phyloP scores from a whole-genome alignment of 2,113 vertebrate genomes.

The Narcine bancroftii region DNA sequence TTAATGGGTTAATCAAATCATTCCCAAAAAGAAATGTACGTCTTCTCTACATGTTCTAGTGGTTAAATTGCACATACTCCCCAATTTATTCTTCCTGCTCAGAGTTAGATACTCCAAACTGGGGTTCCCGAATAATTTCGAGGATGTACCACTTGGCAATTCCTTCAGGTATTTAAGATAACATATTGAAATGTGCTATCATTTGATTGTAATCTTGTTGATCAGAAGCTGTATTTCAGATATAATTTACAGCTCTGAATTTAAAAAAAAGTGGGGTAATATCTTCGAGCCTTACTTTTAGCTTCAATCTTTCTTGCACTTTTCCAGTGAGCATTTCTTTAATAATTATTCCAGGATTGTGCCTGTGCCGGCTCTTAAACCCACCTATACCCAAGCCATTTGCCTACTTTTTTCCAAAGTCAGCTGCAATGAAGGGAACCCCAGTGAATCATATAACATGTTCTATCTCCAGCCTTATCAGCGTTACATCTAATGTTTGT shows the following conservation, averaged over 20 bases:
- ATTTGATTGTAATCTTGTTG: neutral
- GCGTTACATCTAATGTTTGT: too few species aligned
- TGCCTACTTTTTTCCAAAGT: neutral
- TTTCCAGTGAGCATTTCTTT: neutral
- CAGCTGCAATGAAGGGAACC: too few species aligned
- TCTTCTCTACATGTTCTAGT: neutral
- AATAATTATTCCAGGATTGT: neutral
- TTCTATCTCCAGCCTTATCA: too few species aligned
- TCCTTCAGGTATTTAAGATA: neutral
- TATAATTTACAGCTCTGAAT: neutral
- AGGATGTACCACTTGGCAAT: neutral
- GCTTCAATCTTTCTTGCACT: neutral
- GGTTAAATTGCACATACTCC: too few species aligned
- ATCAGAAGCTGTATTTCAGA: neutral
- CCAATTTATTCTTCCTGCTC: neutral
- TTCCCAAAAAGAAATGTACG: neutral
- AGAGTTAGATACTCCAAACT: neutral
- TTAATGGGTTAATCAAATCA: neutral
- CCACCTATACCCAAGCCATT: neutral
- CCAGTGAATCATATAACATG: too few species aligned
- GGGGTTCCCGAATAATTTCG: neutral
- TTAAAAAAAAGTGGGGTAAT: neutral
- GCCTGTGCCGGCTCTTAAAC: neutral
- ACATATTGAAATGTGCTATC: neutral
- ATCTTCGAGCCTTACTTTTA: neutral